Conservation (phyloP, 2,888 invertebrate genomes). For the Encarsia formosa region DNA sequence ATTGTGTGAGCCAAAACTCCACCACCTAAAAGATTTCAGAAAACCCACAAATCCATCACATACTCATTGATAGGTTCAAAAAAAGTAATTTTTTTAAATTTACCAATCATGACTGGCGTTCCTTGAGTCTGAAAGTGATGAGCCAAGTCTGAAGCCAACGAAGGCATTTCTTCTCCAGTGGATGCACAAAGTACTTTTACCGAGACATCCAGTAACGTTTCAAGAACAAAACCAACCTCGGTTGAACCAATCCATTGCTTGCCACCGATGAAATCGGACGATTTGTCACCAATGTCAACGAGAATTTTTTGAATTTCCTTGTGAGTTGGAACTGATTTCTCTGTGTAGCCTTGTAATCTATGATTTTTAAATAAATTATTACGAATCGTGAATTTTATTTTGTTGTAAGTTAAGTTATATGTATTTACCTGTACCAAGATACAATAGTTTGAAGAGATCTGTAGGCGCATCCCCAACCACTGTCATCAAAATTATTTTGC, state of each 20-base stretch:
- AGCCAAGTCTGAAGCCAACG: constrained; percentile 75
- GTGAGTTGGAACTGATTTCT: constrained; percentile 73
- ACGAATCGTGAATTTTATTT: background rate
- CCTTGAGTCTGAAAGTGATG: constrained; percentile 91
- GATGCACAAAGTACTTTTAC: constrained; percentile 81
- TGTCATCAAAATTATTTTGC: constrained; percentile 90
- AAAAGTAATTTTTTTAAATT: constrained; percentile 34
- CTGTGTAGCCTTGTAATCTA: constrained; percentile 77
- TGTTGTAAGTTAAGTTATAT: background rate
- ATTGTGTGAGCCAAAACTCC: constrained; percentile 98
- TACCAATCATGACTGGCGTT: constrained; percentile 97
- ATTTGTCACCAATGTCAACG: constrained; percentile 92
- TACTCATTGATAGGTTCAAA: too few relatives aligned
- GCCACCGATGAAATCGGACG: constrained; percentile 79
- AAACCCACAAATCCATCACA: too few relatives aligned
- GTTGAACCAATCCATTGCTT: constrained; percentile 97
- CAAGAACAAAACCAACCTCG: constrained; percentile 90
- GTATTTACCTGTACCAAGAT: constrained; percentile 80
- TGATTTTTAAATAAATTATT: constrained; percentile 1
- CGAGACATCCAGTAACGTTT: constrained; percentile 71
- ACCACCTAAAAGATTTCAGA: constrained; percentile 80
- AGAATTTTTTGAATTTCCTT: constrained; percentile 89
- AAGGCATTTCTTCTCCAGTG: constrained; percentile 77
- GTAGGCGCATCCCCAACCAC: constrained; percentile 99
- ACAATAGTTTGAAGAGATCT: constrained; percentile 93